Evolutionary conservation across 2,888 invertebrate genomes (phyloP), one percentile per base, ranked within the genome.

Genomic region (Sinhomidia bicolor): DNA sequence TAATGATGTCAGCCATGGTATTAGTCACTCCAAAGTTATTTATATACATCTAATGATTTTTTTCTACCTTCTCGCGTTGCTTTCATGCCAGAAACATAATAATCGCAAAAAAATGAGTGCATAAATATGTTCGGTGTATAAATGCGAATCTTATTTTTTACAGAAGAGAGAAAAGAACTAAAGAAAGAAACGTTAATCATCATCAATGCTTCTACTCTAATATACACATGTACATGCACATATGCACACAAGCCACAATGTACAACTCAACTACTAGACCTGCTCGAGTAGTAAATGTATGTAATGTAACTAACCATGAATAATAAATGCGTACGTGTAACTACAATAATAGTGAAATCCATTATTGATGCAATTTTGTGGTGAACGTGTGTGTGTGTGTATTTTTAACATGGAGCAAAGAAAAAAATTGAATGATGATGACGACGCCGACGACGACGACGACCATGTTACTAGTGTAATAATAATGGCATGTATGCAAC

Each of bases 121-220:
- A 36, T 36, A 36, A 57, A 32, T 79, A 14, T n/a, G n/a, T n/a
- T n/a, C n/a, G n/a, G 7, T 36, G 7, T 7, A 36, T 36, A 36
- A 57, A 32, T 79, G 10, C 57, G 9, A 23, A 26, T 14, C 36
- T 36, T 23, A 10, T 2, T 54, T 47, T 79, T 36, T 71, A 62
- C 74, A 44, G 10, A 23, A 41, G 20, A n/a, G 10, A n/a, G n/a
- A n/a, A n/a, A n/a, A n/a, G n/a, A n/a, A n/a, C n/a, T n/a, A n/a
- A n/a, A n/a, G n/a, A 44, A 51, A 76, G 36, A n/a, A 54, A 44
- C 85, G 78, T 84, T 85, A 85, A 85, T 85, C 85, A 85, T 85
- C 79, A 54, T 17, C 57, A 54, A 17, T 32, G 51, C 57, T 26
- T 12, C 23, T 20, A 74, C n/a, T 12, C 23, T 20, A 74, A 20